These are phyloP conservation scores for Chelonus formosanus DNA, from an alignment of 2,888 invertebrate genomes.

Conservation along the genomic window DNA sequence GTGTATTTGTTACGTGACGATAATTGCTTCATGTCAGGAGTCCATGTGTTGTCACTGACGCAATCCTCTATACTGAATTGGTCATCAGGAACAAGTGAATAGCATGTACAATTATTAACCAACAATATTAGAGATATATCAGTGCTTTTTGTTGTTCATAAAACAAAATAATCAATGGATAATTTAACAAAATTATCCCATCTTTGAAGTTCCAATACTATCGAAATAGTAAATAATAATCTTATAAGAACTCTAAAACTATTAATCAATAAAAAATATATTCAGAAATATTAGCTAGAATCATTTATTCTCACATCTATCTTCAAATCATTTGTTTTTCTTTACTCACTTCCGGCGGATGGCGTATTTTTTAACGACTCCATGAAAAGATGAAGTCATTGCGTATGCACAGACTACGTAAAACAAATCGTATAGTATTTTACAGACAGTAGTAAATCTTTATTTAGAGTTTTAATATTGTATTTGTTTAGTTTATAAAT, in stretches of 20 bases:
- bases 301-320: neutral
- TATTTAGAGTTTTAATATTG: too few species aligned
- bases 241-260: too few species aligned
- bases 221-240: too few species aligned
- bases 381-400: too few species aligned
- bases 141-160: constrained; percentile 15
- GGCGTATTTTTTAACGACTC: neutral
- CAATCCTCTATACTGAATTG: constrained; percentile 24
- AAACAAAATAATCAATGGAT: constrained; percentile 3
- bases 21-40: constrained; percentile 24
- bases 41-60: constrained; percentile 26
- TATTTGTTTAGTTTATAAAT: too few species aligned
- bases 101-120: constrained; percentile 20
- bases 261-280: too few species aligned
- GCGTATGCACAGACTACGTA: too few species aligned
- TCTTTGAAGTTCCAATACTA: too few species aligned
- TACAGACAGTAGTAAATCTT: too few species aligned
- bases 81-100: constrained; percentile 26
- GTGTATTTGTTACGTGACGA: constrained; percentile 26
- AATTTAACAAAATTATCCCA: too few species aligned
- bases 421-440: too few species aligned
- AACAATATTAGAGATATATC: constrained; percentile 15
- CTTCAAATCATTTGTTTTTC: constrained; percentile 2
- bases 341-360: neutral
- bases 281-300: too few species aligned